These are phyloP conservation scores for Frankliniella fusca DNA, from an alignment of 2,888 invertebrate species.

Conservation along the genomic window DNA sequence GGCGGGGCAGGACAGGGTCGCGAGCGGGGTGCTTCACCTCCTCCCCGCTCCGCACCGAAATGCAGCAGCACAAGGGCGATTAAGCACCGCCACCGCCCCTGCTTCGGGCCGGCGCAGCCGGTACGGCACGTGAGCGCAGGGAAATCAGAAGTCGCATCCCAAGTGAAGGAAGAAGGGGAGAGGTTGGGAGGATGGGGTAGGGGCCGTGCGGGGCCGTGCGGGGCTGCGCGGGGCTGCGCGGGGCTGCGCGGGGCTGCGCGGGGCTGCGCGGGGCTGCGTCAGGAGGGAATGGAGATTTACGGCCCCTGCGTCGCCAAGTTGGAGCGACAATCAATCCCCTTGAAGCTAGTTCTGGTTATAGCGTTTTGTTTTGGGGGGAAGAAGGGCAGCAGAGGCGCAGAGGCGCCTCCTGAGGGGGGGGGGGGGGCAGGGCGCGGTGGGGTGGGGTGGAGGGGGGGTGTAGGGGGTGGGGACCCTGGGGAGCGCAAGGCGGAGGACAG, in stretches of 20 bases:
- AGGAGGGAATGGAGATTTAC: neutral
- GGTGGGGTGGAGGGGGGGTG: neutral
- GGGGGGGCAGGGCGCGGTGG: neutral
- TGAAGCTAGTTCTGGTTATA: constrained; percentile 15
- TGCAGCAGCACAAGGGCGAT: too few species aligned
- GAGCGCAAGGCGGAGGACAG: neutral
- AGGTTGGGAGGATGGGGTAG: neutral
- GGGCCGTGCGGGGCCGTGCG: neutral
- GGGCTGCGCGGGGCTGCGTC: neutral
- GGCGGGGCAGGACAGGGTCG: neutral
- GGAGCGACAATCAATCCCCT: constrained; percentile 24
- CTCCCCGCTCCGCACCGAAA: too few species aligned
- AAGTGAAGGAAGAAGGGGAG: neutral
- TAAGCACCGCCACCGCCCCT: too few species aligned
- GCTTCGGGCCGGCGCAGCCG: neutral
- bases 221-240: too few species aligned
- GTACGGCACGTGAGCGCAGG: constrained; percentile 4
- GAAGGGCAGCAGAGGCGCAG: too few species aligned
- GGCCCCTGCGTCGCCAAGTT: neutral
- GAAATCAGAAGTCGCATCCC: neutral
- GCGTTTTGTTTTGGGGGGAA: constrained; percentile 3
- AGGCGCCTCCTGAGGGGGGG: too few species aligned
- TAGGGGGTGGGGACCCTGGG: neutral
- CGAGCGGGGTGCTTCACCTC: too few species aligned
- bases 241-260: too few species aligned